These are phyloP conservation scores for Epinephelus lanceolatus DNA, from an alignment of 2,113 vertebrate species.

Conservation along the genomic window DNA sequence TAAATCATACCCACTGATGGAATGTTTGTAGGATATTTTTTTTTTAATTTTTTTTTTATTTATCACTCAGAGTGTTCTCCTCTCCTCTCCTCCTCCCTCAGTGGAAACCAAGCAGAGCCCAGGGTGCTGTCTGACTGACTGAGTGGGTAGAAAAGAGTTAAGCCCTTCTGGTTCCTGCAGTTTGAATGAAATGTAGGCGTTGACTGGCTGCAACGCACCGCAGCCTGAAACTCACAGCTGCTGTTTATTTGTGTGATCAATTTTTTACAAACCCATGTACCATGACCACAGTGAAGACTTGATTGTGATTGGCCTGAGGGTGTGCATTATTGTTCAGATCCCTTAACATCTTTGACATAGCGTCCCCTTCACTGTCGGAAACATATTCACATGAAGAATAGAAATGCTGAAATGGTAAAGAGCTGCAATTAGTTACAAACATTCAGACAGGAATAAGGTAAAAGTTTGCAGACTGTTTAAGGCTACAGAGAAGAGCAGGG, in stretches of 20 bases:
- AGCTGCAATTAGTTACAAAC: not conserved
- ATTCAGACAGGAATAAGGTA: not conserved
- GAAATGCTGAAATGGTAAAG: not conserved
- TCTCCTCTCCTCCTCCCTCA: conserved; percentile 20
- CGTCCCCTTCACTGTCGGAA: not conserved
- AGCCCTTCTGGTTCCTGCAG: conserved; percentile 44
- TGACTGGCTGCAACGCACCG: conserved; percentile 11
- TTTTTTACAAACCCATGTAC: conserved; percentile 12
- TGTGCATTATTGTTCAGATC: not conserved
- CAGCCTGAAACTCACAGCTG: conserved; percentile 22
- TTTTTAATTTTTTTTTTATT: conserved; percentile 55
- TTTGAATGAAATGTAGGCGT: conserved; percentile 48
- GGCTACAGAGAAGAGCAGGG: not conserved
- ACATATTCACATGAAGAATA: not conserved
- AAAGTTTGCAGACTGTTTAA: not conserved
- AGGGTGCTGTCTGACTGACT: conserved; percentile 53
- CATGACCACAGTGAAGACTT: not conserved
- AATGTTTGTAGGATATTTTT: conserved; percentile 77
- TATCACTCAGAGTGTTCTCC: conserved; percentile 59
- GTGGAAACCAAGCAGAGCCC: conserved; percentile 53
- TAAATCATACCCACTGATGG: conserved; percentile 82
- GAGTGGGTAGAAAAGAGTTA: conserved; percentile 60
- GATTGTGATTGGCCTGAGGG: conserved; percentile 5
- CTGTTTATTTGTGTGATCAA: not conserved
- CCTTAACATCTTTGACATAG: not conserved